phyloP scores from a whole-genome alignment of 30 jellyfish, hydroid and myxozoan genomes.

The Turritopsis dohrnii region DNA sequence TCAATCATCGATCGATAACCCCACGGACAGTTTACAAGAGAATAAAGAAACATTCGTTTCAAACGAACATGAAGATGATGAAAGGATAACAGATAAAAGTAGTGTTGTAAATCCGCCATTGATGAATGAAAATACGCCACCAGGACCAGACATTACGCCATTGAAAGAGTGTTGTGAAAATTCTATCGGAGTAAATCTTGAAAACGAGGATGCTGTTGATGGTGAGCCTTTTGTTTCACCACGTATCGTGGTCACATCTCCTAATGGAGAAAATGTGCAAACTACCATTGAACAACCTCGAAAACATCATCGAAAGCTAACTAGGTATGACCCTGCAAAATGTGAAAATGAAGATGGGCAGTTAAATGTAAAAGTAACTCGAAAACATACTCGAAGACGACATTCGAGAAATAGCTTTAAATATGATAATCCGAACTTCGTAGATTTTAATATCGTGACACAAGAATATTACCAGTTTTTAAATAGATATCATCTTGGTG shows the following conservation, averaged over 20 bases:
- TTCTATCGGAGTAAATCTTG: background rate
- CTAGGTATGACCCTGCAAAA: background rate
- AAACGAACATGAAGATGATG: background rate
- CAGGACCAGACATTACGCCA: background rate
- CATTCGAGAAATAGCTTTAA: background rate
- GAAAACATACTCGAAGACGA: background rate
- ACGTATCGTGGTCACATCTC: background rate
- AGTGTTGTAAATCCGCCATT: background rate
- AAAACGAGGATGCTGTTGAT: background rate
- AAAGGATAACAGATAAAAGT: background rate
- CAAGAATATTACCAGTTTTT: constrained; percentile 17
- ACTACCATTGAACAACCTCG: background rate
- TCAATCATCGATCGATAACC: background rate
- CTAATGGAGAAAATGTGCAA: background rate
- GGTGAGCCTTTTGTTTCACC: background rate
- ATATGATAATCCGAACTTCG: constrained; percentile 17
- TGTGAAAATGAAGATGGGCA: background rate
- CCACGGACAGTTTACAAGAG: background rate
- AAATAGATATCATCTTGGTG: constrained; percentile 34
- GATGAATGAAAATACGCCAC: background rate
- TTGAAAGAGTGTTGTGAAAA: background rate
- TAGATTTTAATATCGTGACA: background rate
- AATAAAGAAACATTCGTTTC: background rate
- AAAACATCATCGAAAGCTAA: background rate
- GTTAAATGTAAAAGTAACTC: background rate